Percentiles rank a stretch among this genome's conserved stretches.
Evolutionary conservation across 2,113 vertebrate genomes (phyloP).

Genomic region (Ammodytes marinus): DNA sequence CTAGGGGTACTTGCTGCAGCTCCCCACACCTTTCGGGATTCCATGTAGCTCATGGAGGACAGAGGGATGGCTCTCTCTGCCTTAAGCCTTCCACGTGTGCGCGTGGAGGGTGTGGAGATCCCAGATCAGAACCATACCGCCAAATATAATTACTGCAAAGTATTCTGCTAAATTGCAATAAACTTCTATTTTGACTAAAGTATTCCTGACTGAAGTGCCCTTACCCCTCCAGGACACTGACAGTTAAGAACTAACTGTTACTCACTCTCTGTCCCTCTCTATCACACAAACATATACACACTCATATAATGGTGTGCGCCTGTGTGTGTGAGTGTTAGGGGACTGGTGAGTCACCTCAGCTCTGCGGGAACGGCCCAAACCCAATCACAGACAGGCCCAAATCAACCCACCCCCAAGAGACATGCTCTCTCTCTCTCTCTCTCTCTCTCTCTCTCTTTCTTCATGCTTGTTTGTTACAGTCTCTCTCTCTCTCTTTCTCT

Average conservation of each 20-base stretch:
- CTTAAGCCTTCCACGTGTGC: too few species aligned
- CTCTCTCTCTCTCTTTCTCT: constrained; percentile 11
- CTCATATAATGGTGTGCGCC: constrained; percentile 1
- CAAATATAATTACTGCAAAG: too few species aligned
- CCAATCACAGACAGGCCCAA: constrained; percentile 68
- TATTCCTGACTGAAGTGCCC: neutral
- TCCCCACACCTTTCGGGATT: too few species aligned
- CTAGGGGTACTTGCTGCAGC: too few species aligned
- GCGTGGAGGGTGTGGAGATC: too few species aligned
- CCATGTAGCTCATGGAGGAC: too few species aligned
- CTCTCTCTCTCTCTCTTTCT: constrained; percentile 25
- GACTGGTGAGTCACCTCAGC: constrained; percentile 71
- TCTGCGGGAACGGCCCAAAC: constrained; percentile 60
- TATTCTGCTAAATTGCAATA: too few species aligned
- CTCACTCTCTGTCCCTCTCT: constrained; percentile 2
- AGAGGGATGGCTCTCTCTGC: too few species aligned
- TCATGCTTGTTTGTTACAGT: constrained; percentile 28
- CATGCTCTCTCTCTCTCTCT: constrained; percentile 41
- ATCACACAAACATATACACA: constrained; percentile 16
- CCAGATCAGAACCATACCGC: too few species aligned
- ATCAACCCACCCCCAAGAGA: constrained; percentile 66
- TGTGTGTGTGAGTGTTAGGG: constrained; percentile 46
- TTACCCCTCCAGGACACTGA: constrained; percentile 37
- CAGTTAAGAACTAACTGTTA: constrained; percentile 33
- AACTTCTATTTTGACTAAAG: too few species aligned